Conservation (phyloP, 2,113 vertebrate genomes). For the Tachuris rubrigastra region DNA sequence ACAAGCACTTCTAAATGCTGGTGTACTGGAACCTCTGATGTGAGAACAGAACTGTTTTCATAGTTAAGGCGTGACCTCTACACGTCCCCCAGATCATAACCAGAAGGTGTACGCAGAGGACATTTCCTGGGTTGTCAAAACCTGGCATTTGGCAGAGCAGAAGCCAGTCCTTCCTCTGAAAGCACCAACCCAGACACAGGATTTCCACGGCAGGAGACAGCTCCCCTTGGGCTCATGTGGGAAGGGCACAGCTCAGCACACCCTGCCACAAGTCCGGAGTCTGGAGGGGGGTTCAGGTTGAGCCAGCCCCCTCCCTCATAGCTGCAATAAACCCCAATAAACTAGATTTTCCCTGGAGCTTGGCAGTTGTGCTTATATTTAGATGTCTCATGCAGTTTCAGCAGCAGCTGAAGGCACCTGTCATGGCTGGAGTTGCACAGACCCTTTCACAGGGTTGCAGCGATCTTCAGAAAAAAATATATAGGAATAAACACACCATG, state of each 20-base stretch:
- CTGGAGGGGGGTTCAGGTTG: accelerated
- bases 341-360: background rate
- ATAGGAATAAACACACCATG: background rate
- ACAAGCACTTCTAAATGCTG: accelerated
- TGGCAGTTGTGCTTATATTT: background rate
- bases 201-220: background rate
- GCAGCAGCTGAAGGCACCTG: constrained; percentile 38
- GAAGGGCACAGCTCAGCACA: background rate
- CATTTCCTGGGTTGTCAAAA: background rate
- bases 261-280: background rate
- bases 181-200: background rate
- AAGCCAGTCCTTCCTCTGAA: background rate
- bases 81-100: background rate
- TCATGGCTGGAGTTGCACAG: background rate
- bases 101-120: background rate
- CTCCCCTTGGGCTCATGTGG: accelerated
- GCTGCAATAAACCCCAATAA: background rate
- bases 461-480: background rate
- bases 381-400: background rate
- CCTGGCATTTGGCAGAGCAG: background rate
- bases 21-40: background rate
- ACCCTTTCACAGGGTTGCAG: background rate
- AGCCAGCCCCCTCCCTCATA: background rate
- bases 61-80: background rate
- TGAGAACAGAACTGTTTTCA: background rate